phyloP scores from a whole-genome alignment of 2,113 vertebrate species.

The Pogonocichla stellata region DNA sequence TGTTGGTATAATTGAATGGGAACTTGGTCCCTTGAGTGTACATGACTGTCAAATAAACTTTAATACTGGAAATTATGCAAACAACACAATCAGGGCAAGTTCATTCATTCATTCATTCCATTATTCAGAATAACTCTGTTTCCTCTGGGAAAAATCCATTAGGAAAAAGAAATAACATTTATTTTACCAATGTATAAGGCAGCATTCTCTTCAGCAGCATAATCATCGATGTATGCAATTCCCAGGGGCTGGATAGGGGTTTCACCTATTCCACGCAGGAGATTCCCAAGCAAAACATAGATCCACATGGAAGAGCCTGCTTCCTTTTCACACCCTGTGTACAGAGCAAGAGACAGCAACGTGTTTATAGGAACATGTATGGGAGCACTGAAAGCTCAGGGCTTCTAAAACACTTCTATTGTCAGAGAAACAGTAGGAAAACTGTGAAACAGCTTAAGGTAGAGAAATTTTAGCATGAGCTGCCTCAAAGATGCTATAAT shows the following conservation, averaged over 20 bases:
- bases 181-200: slow-evolving; percentile 90
- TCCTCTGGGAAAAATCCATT: not conserved
- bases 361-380: not conserved
- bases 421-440: not conserved
- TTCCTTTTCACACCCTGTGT: slow-evolving; percentile 84
- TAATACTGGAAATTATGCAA: slow-evolving; percentile 36
- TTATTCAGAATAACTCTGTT: not conserved
- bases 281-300: slow-evolving; percentile 90
- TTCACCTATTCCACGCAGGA: slow-evolving; percentile 92
- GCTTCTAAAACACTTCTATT: not conserved
- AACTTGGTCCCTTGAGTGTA: not conserved
- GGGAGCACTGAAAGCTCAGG: not conserved
- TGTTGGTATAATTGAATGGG: not conserved
- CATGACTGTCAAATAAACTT: slow-evolving; percentile 13
- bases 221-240: slow-evolving; percentile 92
- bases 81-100: not conserved
- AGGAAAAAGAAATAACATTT: not conserved
- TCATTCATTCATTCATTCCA: not conserved
- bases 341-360: not conserved
- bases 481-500: not conserved
- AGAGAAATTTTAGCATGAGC: not conserved
- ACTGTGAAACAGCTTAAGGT: not conserved
- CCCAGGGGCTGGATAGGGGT: slow-evolving; percentile 93
- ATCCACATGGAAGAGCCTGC: slow-evolving; percentile 86
- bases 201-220: slow-evolving; percentile 84